Evolutionary conservation across 2,888 invertebrate genomes (phyloP).

Genomic region (Lutraria lutraria): DNA sequence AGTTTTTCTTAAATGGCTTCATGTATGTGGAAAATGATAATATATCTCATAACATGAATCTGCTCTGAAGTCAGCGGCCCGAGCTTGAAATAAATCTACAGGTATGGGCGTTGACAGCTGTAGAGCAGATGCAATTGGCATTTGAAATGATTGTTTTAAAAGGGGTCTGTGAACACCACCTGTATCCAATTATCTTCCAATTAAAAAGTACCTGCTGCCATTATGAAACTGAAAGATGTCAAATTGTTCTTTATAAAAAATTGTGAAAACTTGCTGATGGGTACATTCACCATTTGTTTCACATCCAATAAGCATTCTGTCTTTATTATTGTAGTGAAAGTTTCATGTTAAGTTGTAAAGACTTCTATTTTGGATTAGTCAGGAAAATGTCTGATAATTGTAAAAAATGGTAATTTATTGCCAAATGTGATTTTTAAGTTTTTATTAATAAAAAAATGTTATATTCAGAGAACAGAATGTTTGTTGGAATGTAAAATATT

Average conservation of each 20-base stretch:
- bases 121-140: neutral
- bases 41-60: neutral
- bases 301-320: neutral
- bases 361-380: too few relatives aligned
- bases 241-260: neutral
- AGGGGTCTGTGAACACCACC: neutral
- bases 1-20: neutral
- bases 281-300: constrained; percentile 29
- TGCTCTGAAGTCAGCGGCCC: neutral
- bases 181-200: neutral
- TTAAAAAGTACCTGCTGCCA: constrained; percentile 38
- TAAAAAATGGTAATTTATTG: too few relatives aligned
- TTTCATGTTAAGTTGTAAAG: too few relatives aligned
- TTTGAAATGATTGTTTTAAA: neutral
- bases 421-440: too few relatives aligned
- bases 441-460: neutral
- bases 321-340: neutral
- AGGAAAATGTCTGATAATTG: too few relatives aligned
- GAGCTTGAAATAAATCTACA: neutral
- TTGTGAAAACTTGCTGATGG: constrained; percentile 37
- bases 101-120: neutral
- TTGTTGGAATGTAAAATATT: neutral
- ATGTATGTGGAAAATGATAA: neutral
- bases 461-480: neutral
- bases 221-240: constrained; percentile 11